These are phyloP conservation scores for Hexactinellida sp. DNA, from an alignment of 37 sponge, comb jelly and placozoan genomes.

Conservation along the genomic window DNA sequence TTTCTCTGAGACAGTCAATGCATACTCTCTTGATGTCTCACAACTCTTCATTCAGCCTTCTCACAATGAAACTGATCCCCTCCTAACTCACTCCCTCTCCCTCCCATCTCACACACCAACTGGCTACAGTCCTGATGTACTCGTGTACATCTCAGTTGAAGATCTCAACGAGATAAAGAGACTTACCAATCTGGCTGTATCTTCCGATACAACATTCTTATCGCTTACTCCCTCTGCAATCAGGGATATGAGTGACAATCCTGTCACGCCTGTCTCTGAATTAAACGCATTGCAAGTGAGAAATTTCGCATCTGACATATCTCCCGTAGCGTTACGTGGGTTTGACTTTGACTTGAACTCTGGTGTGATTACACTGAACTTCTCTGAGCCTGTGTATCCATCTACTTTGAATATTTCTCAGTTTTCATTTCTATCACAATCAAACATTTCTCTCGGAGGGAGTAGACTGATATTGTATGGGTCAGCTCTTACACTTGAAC, in stretches of 20 bases:
- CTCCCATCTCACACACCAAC: background rate
- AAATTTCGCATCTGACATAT: constrained; percentile 36
- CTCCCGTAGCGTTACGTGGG: constrained; percentile 25
- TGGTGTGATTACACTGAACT: constrained; percentile 37
- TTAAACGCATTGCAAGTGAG: constrained; percentile 25
- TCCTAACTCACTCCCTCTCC: background rate
- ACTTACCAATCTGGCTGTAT: constrained; percentile 39
- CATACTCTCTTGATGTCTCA: constrained; percentile 32
- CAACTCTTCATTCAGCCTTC: constrained; percentile 27
- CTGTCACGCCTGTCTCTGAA: constrained; percentile 27
- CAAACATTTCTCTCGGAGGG: background rate
- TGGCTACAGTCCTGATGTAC: constrained; percentile 36
- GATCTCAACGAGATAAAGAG: constrained; percentile 73
- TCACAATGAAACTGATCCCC: background rate
- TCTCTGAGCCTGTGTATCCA: constrained; percentile 60
- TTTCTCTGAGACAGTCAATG: constrained; percentile 75
- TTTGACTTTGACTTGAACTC: constrained; percentile 52
- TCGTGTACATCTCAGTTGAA: constrained; percentile 36
- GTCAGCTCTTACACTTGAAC: background rate
- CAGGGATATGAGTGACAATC: constrained; percentile 54
- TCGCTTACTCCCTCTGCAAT: constrained; percentile 38
- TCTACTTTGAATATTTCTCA: constrained; percentile 39
- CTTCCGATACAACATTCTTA: constrained; percentile 47
- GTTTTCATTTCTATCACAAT: constrained; percentile 29
- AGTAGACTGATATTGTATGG: background rate